Evolutionary conservation across 2,113 vertebrate species (phyloP).

Genomic region (Gulo gulo): DNA sequence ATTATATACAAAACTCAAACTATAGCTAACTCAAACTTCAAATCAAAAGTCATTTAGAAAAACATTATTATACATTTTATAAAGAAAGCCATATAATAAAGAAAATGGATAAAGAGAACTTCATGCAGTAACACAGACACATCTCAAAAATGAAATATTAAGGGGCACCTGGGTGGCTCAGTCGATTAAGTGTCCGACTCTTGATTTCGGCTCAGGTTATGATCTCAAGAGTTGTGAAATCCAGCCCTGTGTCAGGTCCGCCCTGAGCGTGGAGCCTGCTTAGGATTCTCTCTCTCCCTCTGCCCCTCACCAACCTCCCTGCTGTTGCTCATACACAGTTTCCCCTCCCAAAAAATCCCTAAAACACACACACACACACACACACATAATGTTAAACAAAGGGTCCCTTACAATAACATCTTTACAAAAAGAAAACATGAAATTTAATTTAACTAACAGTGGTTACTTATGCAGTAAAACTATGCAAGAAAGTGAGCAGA

Average conservation of each 20-base stretch:
- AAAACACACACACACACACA: no score
- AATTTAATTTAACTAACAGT: constrained; percentile 32
- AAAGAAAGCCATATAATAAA: not conserved
- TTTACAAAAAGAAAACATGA: constrained; percentile 34
- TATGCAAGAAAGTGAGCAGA: not conserved
- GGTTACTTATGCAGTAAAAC: not conserved
- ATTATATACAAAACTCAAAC: not conserved
- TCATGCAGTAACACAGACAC: not conserved
- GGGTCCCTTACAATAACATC: not conserved
- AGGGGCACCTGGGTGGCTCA: not conserved
- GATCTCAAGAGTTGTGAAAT: no score
- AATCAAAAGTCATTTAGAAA: not conserved
- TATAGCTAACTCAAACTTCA: not conserved
- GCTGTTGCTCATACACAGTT: no score
- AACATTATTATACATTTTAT: not conserved
- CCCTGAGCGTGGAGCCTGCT: no score
- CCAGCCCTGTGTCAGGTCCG: no score
- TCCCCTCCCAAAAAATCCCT: no score
- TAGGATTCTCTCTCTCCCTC: no score
- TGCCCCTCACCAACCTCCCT: no score
- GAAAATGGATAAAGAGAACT: not conserved
- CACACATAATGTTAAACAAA: not conserved
- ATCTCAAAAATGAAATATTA: not conserved
- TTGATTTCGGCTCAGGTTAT: no score
- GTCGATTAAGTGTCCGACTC: not conserved